Evolutionary conservation across 2,888 invertebrate species (phyloP), one percentile per base, ranked within the genome.

Genomic region (Geophilus truncorum): DNA sequence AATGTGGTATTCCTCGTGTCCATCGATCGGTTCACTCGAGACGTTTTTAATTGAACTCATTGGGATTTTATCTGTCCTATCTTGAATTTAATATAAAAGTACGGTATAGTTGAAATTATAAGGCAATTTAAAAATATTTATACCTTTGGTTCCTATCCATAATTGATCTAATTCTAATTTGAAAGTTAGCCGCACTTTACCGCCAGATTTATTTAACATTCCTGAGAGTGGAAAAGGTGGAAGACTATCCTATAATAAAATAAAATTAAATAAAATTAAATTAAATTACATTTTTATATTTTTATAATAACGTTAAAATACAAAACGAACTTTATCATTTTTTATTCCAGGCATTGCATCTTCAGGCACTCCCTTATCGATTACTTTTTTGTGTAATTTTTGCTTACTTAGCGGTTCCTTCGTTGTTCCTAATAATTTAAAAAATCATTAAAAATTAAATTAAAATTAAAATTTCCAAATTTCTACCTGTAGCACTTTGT

Each of bases 291-390:
- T n/a, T n/a, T n/a, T n/a, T n/a, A n/a, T n/a, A n/a, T n/a, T n/a
- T n/a, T n/a, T n/a, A n/a, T n/a, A n/a, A n/a, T n/a, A n/a, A n/a
- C n/a, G n/a, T 23, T 75, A 28, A 25, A 23, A 75, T 12, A 75
- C 4, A 23, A 75, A 5, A 82, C 84, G 83, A 88, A 93, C 93
- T 90, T 93, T 93, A 70, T 90, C 89, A 87, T 92, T 92, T 88
- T 93, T 92, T 85, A 95, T 91, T 82, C 95, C 96, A 40, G 93
- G 93, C 92, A 95, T 92, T 0, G 89, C 93, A 90, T 96, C 96
- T 76, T 95, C 95, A 10, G 96, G 96, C 84, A 94, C 90, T 81
- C 95, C 96, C 88, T 95, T 95, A 85, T 95, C 95, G 84, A 96
- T 88, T 81, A 96, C 92, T 90, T 95, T 95, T 85, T 92, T 91